Evolutionary conservation across 1,140 invertebrate genomes (phyloP).

Genomic region (Zophobas morio): DNA sequence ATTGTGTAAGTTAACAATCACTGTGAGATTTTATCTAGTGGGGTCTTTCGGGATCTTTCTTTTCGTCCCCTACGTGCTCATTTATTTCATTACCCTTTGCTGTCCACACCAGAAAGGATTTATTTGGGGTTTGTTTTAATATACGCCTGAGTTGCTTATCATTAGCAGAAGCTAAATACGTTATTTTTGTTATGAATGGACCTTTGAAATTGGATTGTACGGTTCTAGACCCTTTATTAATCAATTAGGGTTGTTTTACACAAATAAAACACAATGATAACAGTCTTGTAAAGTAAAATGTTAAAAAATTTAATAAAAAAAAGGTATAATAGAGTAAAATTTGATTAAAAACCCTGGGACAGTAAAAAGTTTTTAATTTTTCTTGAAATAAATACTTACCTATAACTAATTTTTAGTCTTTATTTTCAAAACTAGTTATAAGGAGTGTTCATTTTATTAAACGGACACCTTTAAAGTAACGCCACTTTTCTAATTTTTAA

Average conservation of each 20-base stretch:
- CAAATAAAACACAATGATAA: background rate
- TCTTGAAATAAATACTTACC: no score
- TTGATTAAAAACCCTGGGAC: no score
- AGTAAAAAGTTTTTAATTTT: no score
- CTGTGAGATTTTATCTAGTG: background rate
- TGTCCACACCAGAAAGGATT: slow-evolving; percentile 37
- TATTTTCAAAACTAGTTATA: no score
- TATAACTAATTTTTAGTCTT: no score
- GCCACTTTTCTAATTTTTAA: no score
- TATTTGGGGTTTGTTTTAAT: slow-evolving; percentile 28
- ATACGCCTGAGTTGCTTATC: slow-evolving; percentile 35
- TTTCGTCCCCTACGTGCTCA: background rate
- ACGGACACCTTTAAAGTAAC: no score
- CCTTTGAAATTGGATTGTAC: slow-evolving; percentile 11
- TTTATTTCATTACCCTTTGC: slow-evolving; percentile 28
- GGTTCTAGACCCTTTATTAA: slow-evolving; percentile 2
- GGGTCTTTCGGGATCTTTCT: background rate
- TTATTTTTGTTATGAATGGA: slow-evolving; percentile 39
- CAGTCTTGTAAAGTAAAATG: no score
- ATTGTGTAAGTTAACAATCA: background rate
- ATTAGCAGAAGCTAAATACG: slow-evolving; percentile 33
- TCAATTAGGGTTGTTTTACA: slow-evolving; percentile 7
- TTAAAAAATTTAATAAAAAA: no score
- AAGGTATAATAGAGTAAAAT: no score
- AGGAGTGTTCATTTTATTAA: no score